Base-by-base conservation (phyloP, 2,888 invertebrate genomes). In the Parnassius glacialis region DNA sequence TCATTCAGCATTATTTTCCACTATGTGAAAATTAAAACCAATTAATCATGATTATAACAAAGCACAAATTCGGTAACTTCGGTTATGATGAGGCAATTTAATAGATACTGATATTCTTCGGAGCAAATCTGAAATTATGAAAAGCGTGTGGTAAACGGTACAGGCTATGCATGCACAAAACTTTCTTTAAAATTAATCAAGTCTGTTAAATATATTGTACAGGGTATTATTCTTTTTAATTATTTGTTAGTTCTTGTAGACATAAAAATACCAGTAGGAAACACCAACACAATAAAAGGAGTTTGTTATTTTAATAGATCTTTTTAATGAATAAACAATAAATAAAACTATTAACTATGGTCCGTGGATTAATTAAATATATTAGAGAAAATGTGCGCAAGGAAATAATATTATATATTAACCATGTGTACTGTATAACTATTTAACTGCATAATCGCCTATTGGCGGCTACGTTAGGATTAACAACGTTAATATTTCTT, bases 81-180 rank as follows among this genome's bases (percentile, higher is more conserved):
- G 7, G 10, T 48, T 48, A 13, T 13, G n/a, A 48, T 48, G 12
- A 7, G 9, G 13, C 48, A 48, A 48, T 69, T 85, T 79, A 91
- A 76, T 79, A 91, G 74, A 91, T 91, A 74, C 88, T 90, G 77
- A 91, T 86, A 81, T 90, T 90, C 85, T 90, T 90, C 73, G 91
- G 91, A 70, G 85, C 90, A 76, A 91, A 91, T 90, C 91, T 91
- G 91, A 47, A 63, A 63, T 59, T 10, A 42, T 72, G 88, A 89
- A 74, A 70, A 71, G 65, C 51, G 60, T 55, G 50, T 10, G 25
- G 58, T 56, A 62, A 59, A 12, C 41, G 51, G 52, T 16, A 52
- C 13, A 10, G 3, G 10, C 5, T 1, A 60, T 12, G 48, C 45
- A 52, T 62, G 54, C 57, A 45, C 25, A 43, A 25, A 52, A 45